Conservation (phyloP, 2,888 invertebrate genomes). For the Mesochorus sp. region DNA sequence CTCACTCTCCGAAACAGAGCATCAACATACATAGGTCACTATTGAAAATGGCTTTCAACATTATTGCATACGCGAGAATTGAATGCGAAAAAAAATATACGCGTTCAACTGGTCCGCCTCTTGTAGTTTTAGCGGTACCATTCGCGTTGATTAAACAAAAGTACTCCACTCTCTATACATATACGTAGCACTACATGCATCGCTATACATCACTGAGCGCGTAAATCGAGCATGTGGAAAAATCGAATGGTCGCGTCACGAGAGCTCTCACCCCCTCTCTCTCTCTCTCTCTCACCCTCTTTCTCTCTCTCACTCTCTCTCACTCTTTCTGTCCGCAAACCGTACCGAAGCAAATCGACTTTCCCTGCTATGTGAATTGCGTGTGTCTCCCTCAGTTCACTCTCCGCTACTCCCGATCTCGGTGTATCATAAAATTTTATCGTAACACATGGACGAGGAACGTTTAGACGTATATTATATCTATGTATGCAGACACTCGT, state of each 20-base stretch:
- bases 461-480: background rate
- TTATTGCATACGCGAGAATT: slow-evolving; percentile 25
- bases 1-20: background rate
- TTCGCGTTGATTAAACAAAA: slow-evolving; percentile 43
- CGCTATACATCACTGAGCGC: background rate
- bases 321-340: slow-evolving; percentile 18
- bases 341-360: slow-evolving; percentile 49
- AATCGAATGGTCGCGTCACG: slow-evolving; percentile 40
- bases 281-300: too few relatives aligned
- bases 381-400: slow-evolving; percentile 61
- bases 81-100: slow-evolving; percentile 1
- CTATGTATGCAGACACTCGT: background rate
- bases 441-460: slow-evolving; percentile 21
- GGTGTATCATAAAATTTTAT: slow-evolving; percentile 33
- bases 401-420: slow-evolving; percentile 15
- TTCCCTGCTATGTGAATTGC: slow-evolving; percentile 54
- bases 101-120: slow-evolving; percentile 5
- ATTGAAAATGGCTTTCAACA: slow-evolving; percentile 36
- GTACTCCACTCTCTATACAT: slow-evolving; percentile 5
- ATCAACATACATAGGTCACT: slow-evolving; percentile 22
- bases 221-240: slow-evolving; percentile 5
- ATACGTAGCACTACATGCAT: slow-evolving; percentile 3
- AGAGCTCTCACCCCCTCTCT: background rate
- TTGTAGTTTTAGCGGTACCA: background rate
- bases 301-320: too few relatives aligned